Base-by-base conservation (phyloP, 2,113 vertebrate species). In the Odocoileus virginianus region DNA sequence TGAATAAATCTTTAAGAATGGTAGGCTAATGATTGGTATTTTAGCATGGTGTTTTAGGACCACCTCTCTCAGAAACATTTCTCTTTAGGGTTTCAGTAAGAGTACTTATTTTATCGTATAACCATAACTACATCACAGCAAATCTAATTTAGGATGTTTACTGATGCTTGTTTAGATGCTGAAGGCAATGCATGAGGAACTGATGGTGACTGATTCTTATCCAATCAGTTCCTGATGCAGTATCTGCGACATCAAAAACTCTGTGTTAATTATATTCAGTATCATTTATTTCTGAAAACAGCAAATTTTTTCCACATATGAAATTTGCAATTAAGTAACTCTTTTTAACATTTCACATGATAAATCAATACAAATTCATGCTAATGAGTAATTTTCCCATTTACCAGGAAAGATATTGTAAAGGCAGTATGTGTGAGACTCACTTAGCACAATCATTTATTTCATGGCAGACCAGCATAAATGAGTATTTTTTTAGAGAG, bases 191-290 rank as follows among this genome's bases (percentile, higher is more conserved):
- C 99, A 99, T 99, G 99, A 99, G 99, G 99, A 99, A 99, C 99
- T 99, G 99, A 99, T 99, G 99, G 99, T 99, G 97, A 96, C 96
- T 87, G 91, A 98, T 98, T 97, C 98, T 99, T 99, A 99, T 99
- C 99, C 99, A 99, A 99, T 99, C 99, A 99, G 99, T 99, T 99
- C 99, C 99, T 99, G 99, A 99, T 99, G 99, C 99, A 99, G 99
- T 99, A 99, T 99, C 99, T 99, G 99, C 99, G 98, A 99, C 99
- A 99, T 99, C 99, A 99, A 99, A 99, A 99, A 97, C 98, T 99
- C 99, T 94, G 97, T 88, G 97, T 97, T 97, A 95, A 64, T 88
- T 98, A 71, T 86, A 60, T 19, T 47, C 85, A 93, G 36, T 5
- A 1, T 84, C 21, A 64, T 67, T 19, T 87, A 84, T 96, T 96